A percentile compares a stretch with the other conserved stretches of the same genome.
These are phyloP conservation scores for Smutsia temminckii DNA, from an alignment of 2,797 vertebrate species.

Conservation along the genomic window DNA sequence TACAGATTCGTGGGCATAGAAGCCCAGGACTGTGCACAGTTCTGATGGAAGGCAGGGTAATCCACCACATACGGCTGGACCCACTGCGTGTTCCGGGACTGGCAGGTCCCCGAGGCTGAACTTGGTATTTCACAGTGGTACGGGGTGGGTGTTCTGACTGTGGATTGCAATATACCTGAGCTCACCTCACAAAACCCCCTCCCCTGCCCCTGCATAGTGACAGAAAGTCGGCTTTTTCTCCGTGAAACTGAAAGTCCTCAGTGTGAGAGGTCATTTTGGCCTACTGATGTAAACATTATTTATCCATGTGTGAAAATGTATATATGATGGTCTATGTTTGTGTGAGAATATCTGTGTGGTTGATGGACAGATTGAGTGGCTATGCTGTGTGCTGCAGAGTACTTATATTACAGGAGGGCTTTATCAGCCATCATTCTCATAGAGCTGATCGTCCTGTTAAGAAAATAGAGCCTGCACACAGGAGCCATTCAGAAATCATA, in stretches of 20 bases:
- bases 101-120: background rate
- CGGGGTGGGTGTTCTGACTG: background rate
- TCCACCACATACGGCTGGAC: slow-evolving; percentile 45
- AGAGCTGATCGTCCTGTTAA: background rate
- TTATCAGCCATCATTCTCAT: background rate
- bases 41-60: slow-evolving; percentile 60
- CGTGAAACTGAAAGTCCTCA: background rate
- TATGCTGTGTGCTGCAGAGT: background rate
- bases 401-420: background rate
- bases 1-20: slow-evolving; percentile 3
- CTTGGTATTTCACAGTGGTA: background rate
- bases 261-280: background rate
- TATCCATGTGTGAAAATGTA: background rate
- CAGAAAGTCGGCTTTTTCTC: background rate
- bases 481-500: background rate
- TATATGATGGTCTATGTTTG: background rate
- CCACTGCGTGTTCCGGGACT: background rate
- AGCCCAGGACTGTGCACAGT: slow-evolving; percentile 53
- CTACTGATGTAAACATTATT: background rate
- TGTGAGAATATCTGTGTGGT: background rate
- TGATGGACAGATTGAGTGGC: background rate
- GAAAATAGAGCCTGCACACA: background rate
- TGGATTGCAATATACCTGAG: background rate
- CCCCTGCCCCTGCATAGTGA: background rate
- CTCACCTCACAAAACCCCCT: background rate